Conservation (phyloP, 2,888 invertebrate species). For the Cephus pygmeus region DNA sequence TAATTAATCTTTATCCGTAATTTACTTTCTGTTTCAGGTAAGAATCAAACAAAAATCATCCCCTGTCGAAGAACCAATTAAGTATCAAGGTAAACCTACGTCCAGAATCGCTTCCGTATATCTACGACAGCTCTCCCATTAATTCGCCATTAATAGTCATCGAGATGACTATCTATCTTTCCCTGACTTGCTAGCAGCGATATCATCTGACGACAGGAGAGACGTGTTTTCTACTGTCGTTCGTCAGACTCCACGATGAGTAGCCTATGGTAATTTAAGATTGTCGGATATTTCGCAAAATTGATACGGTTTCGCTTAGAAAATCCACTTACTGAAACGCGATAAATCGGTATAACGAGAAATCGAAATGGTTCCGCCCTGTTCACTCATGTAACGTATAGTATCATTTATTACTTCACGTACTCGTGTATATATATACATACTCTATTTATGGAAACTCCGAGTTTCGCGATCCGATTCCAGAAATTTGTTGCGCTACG, state of each 20-base stretch:
- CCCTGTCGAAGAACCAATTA: not conserved
- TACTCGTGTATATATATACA: not conserved
- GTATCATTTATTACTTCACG: not conserved
- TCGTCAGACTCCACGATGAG: not conserved
- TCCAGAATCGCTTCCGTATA: not conserved
- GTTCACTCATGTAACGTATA: not conserved
- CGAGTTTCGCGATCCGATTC: not conserved
- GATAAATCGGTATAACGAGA: not conserved
- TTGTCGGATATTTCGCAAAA: not conserved
- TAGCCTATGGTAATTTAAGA: not conserved
- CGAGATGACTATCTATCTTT: not conserved
- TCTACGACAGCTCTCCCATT: not conserved
- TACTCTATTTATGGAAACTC: not conserved
- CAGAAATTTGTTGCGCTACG: slow-evolving; percentile 38
- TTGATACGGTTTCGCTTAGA: not conserved
- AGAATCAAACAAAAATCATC: not conserved
- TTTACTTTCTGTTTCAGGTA: not conserved
- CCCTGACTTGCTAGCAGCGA: not conserved
- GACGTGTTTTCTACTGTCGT: not conserved
- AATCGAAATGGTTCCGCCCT: not conserved
- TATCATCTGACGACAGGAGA: not conserved
- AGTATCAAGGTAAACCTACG: not conserved
- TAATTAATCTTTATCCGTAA: not conserved
- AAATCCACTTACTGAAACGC: not conserved
- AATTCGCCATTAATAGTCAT: not conserved